Base-by-base conservation (phyloP, 2,797 vertebrate genomes). In the Channallabes apus region DNA sequence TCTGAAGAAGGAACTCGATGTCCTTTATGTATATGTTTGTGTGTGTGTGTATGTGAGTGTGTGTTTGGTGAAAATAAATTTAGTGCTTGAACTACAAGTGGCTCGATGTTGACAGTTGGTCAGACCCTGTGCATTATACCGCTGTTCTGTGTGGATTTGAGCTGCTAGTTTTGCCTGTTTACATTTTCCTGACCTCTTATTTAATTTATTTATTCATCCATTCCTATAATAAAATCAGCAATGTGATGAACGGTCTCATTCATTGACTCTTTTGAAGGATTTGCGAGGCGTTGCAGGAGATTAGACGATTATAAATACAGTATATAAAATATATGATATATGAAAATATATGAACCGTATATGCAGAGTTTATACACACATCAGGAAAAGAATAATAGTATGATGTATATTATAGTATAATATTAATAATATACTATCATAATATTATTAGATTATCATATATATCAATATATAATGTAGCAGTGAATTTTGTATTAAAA, bases 221-320 rank as follows among this genome's bases (percentile, higher is more conserved):
- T 86, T 88, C 80, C 81, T 87, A 76, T 62, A 89, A 84, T 89
- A 87, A 88, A 89, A 58, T 69, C 56, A 59, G 24, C 59, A 41
- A 80, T 27, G 38, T 11, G 29, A 64, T 65, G 1, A 41, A 79
- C 59, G 7, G 6, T 14, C 59, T 64, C 6, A 2, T 64, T 41
- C 20, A 38, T n/a, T 2, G 22, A 46, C 12, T n/a, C 22, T 9
- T 27, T 12, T 15, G 6, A 41, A 32, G 35, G 27, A 20, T 15
- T 24, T 29, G 12, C 27, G 27, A 8, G 17, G 3, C 8, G 41
- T 46, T 46, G 41, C 41, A 41, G 41, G 7, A 8, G 41, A 8
- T 41, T 32, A 32, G 41, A 41, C 1, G 41, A 41, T 8, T 41
- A 41, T 41, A 41, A 41, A 41, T 41, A 41, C 8, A 41, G n/a